Conservation (phyloP, 2,113 vertebrate genomes). For the Python bivittatus region DNA sequence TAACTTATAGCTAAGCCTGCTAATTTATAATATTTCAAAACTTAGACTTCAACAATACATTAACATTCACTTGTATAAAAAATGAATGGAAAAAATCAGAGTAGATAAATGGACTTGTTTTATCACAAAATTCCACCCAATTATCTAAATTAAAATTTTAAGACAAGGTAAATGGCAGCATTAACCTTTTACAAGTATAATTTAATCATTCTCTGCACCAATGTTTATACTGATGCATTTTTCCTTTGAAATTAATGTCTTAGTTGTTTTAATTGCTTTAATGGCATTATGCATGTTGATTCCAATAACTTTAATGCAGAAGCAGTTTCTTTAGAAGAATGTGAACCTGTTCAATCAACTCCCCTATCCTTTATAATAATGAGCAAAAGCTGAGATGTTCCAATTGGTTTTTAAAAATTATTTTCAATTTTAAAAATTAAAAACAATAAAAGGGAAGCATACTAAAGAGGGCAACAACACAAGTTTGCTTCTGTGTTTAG, state of each 20-base stretch:
- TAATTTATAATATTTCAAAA: neutral
- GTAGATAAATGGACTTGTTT: slow-evolving; percentile 39
- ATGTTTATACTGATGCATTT: slow-evolving; percentile 46
- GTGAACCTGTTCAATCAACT: neutral
- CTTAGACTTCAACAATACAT: neutral
- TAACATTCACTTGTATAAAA: slow-evolving; percentile 2
- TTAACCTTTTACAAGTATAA: slow-evolving; percentile 61
- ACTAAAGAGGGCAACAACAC: too few relatives aligned
- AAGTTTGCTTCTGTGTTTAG: too few relatives aligned
- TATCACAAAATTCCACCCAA: slow-evolving; percentile 39
- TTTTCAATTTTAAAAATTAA: too few relatives aligned
- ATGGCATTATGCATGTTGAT: slow-evolving; percentile 24
- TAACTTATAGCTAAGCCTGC: neutral
- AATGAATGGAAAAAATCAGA: slow-evolving; percentile 10
- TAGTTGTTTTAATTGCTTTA: slow-evolving; percentile 47
- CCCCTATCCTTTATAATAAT: neutral
- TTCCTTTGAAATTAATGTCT: slow-evolving; percentile 54
- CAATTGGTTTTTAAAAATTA: neutral
- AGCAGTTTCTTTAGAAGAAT: slow-evolving; percentile 21
- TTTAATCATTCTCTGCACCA: slow-evolving; percentile 58
- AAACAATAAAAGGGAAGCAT: too few relatives aligned
- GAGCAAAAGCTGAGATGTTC: neutral
- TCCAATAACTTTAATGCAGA: slow-evolving; percentile 10
- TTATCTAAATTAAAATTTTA: slow-evolving; percentile 57
- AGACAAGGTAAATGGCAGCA: slow-evolving; percentile 49